Percentiles rank a stretch among this genome's conserved stretches.
Conservation (phyloP, 2,113 vertebrate species). For the Grallaria varia region DNA sequence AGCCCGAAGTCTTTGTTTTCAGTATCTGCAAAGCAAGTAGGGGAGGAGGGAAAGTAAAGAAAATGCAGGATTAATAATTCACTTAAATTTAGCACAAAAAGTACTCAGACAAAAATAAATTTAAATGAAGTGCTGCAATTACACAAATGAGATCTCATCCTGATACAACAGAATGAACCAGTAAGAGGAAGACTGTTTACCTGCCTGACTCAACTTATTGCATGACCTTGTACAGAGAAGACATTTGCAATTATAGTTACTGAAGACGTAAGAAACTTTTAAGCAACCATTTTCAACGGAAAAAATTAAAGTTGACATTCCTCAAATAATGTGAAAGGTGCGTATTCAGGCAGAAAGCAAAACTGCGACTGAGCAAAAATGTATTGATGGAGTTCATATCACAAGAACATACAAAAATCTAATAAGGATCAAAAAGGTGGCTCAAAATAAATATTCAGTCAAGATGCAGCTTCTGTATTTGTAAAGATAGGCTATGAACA, state of each 20-base stretch:
- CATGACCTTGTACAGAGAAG: background rate
- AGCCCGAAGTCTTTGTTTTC: background rate
- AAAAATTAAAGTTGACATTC: background rate
- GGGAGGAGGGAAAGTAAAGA: background rate
- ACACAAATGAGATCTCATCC: background rate
- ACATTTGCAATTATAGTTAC: background rate
- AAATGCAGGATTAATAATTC: background rate
- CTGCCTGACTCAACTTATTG: background rate
- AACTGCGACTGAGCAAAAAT: background rate
- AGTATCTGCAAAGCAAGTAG: background rate
- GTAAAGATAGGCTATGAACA: background rate
- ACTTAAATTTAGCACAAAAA: background rate
- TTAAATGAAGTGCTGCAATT: background rate
- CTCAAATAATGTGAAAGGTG: background rate
- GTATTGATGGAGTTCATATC: background rate
- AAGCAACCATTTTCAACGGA: background rate
- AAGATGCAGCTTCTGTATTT: background rate
- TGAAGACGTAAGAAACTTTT: background rate
- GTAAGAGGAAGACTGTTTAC: background rate
- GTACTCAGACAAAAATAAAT: background rate
- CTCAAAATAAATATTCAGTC: background rate
- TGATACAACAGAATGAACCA: background rate
- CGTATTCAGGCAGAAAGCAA: background rate
- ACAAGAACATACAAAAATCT: background rate
- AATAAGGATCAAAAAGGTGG: background rate